Evolutionary conservation across 2,888 invertebrate genomes (phyloP), one percentile per base, ranked within the genome.

Genomic region (Lithosia quadra): DNA sequence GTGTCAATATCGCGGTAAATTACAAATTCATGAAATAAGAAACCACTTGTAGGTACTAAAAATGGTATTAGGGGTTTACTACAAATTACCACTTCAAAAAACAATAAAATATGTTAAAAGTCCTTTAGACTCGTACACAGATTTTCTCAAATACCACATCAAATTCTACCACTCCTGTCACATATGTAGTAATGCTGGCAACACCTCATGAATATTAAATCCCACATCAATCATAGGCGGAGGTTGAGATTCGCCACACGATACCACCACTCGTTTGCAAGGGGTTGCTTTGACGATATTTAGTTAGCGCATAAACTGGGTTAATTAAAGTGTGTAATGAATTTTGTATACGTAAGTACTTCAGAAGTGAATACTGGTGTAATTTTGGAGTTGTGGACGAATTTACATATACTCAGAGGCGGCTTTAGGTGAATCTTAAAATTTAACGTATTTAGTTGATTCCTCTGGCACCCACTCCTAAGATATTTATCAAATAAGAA

Each of bases 161-260:
- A 74, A 78, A 77, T 64, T 68, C 62, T 79, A 73, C 78, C 75
- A 75, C 67, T 75, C 72, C 75, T 72, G 64, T 71, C 74, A 69
- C 85, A 85, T 85, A 87, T 86, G 83, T 88, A 87, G 90, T 83
- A 91, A 90, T 88, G 88, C 88, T 89, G 86, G 91, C 84, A 91
- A 90, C 89, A 89, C 89, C 88, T 92, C 88, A 93, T 93, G 92
- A 93, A 93, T 94, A 94, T 92, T 92, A 91, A 92, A 89, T 84
- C 87, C 86, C 82, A 88, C 94, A 94, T 94, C 93, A 93, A 94
- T 94, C 94, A 94, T 90, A 90, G 79, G 84, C 74, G 72, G 81
- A 84, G 83, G 83, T 84, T 77, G 74, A 88, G 90, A 91, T 91
- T 80, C 79, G 79, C 79, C 87, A 83, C 77, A 80, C 78, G 76